These are phyloP conservation scores for Amblyteles armatorius DNA, from an alignment of 2,888 invertebrate genomes.

Conservation along the genomic window DNA sequence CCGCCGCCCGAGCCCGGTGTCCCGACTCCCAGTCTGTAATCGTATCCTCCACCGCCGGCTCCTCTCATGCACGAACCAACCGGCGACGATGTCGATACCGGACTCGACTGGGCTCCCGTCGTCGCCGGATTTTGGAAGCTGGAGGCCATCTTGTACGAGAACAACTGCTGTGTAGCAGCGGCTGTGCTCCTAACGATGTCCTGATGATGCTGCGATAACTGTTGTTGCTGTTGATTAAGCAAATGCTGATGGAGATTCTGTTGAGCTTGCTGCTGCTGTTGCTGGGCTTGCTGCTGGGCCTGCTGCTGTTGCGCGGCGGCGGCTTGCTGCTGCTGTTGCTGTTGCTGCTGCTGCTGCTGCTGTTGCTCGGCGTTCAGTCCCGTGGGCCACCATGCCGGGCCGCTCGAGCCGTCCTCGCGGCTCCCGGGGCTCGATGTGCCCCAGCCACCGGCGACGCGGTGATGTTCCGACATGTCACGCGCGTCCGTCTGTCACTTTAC, in stretches of 20 bases:
- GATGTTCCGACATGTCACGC: slow-evolving; percentile 88
- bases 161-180: slow-evolving; percentile 90
- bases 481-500: slow-evolving; percentile 77
- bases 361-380: slow-evolving; percentile 81
- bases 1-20: slow-evolving; percentile 85
- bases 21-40: slow-evolving; percentile 87
- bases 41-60: slow-evolving; percentile 86
- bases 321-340: slow-evolving; percentile 82
- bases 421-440: slow-evolving; percentile 82
- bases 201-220: slow-evolving; percentile 83
- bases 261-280: slow-evolving; percentile 85
- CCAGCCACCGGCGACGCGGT: slow-evolving; percentile 88
- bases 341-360: slow-evolving; percentile 74
- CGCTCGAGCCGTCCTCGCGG: slow-evolving; percentile 85
- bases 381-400: slow-evolving; percentile 86
- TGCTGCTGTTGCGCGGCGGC: slow-evolving; percentile 84
- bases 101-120: slow-evolving; percentile 88
- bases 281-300: slow-evolving; percentile 86
- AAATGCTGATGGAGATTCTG: slow-evolving; percentile 84
- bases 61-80: slow-evolving; percentile 85
- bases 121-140: slow-evolving; percentile 91
- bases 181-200: slow-evolving; percentile 87
- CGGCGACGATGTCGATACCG: slow-evolving; percentile 88
- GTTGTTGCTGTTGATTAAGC: slow-evolving; percentile 79
- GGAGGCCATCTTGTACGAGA: slow-evolving; percentile 94